These are phyloP conservation scores for Knipowitschia caucasica DNA, from an alignment of 2,797 vertebrate species.

Conservation along the genomic window DNA sequence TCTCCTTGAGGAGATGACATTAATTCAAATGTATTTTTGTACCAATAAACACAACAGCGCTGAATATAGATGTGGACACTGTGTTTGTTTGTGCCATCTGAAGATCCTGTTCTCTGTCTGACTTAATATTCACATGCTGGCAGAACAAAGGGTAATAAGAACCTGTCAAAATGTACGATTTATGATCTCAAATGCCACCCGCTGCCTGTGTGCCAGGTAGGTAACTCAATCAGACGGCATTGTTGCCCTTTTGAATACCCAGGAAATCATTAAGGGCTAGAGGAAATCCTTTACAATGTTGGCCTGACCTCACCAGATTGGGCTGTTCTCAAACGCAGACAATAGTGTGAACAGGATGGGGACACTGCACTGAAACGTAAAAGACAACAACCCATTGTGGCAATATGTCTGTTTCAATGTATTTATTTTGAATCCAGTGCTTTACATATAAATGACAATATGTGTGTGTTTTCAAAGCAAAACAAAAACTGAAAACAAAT, in stretches of 20 bases:
- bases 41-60: constrained; percentile 66
- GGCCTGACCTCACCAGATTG: constrained; percentile 69
- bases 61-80: constrained; percentile 12
- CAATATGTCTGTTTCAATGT: background rate
- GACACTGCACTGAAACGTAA: constrained; percentile 49
- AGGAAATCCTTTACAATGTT: constrained; percentile 79
- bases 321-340: constrained; percentile 65
- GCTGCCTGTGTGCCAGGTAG: constrained; percentile 58
- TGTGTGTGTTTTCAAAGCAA: background rate
- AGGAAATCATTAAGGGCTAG: constrained; percentile 76
- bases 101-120: constrained; percentile 1
- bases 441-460: background rate
- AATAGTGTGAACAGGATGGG: constrained; percentile 74
- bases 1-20: constrained; percentile 38
- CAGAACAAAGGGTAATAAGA: constrained; percentile 44
- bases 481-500: no score
- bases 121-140: constrained; percentile 25
- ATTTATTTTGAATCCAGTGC: background rate
- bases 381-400: constrained; percentile 24
- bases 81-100: background rate
- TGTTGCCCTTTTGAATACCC: constrained; percentile 72
- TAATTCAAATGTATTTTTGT: constrained; percentile 65
- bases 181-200: constrained; percentile 55
- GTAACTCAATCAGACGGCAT: constrained; percentile 67
- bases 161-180: constrained; percentile 41